A percentile compares a stretch with the other conserved stretches of the same genome.
These are phyloP conservation scores for Ivindomyrus marchei DNA, from an alignment of 2,113 vertebrate genomes.

Conservation along the genomic window DNA sequence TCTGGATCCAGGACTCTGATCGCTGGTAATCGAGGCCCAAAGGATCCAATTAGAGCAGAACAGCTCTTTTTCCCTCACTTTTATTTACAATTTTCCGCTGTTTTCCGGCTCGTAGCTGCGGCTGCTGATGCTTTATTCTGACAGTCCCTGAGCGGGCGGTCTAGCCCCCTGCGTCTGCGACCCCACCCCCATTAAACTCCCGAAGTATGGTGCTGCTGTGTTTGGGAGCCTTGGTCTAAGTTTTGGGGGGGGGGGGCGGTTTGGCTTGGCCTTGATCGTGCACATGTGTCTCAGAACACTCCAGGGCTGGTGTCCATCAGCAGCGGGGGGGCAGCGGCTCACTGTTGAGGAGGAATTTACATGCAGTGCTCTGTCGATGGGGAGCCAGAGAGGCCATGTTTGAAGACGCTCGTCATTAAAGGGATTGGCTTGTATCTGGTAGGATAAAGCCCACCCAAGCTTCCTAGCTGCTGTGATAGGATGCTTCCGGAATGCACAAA, in stretches of 20 bases:
- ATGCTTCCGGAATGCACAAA: not conserved
- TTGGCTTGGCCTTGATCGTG: not conserved
- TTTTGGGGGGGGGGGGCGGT: not conserved
- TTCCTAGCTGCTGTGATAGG: not conserved
- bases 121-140: not conserved
- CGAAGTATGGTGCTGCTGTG: slow-evolving; percentile 9
- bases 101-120: not conserved
- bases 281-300: not conserved
- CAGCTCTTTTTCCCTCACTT: slow-evolving; percentile 56
- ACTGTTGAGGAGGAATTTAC: not conserved
- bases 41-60: slow-evolving; percentile 71
- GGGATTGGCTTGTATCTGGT: slow-evolving; percentile 72
- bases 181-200: slow-evolving; percentile 11
- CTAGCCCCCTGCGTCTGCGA: not conserved
- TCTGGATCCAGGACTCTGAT: slow-evolving; percentile 69
- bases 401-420: slow-evolving; percentile 53
- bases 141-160: not conserved
- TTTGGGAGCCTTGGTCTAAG: not conserved
- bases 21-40: slow-evolving; percentile 56
- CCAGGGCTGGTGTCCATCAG: not conserved
- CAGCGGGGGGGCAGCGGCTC: not conserved
- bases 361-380: not conserved
- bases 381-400: not conserved
- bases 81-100: slow-evolving; percentile 37
- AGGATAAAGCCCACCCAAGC: slow-evolving; percentile 53